These are phyloP conservation scores for Oreochromis aureus DNA, from an alignment of 2,113 vertebrate genomes.

Conservation along the genomic window DNA sequence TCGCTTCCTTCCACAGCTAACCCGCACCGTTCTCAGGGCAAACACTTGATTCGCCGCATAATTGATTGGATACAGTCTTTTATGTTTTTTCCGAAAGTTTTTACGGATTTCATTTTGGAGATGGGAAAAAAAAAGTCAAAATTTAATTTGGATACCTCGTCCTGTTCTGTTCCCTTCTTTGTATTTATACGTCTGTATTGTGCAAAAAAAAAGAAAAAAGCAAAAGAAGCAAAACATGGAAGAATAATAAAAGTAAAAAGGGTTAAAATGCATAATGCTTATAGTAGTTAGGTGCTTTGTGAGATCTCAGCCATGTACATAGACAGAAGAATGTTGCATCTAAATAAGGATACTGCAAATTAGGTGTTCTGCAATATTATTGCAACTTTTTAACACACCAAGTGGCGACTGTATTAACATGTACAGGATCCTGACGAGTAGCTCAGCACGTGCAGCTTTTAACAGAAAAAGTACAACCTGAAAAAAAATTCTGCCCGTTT, in stretches of 20 bases:
- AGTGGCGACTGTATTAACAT: not conserved
- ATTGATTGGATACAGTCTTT: not conserved
- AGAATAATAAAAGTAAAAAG: not conserved
- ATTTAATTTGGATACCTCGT: not conserved
- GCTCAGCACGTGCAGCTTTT: not conserved
- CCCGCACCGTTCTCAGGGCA: not conserved
- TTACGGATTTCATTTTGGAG: not conserved
- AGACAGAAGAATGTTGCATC: not conserved
- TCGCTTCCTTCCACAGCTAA: not conserved
- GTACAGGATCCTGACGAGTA: not conserved
- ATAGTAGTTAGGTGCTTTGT: not conserved
- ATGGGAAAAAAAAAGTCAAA: not conserved
- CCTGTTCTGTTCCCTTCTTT: not conserved
- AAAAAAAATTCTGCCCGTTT: not conserved
- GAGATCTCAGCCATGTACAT: not conserved
- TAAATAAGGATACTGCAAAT: not conserved
- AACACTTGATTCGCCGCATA: not conserved
- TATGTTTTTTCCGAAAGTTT: not conserved
- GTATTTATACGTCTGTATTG: not conserved
- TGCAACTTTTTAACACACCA: not conserved
- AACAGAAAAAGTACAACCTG: not conserved
- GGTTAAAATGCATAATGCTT: not conserved
- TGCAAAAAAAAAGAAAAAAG: not conserved
- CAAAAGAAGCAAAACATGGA: not conserved
- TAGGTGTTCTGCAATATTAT: not conserved